Conservation (phyloP, 2,797 vertebrate genomes). For the Columba guinea region DNA sequence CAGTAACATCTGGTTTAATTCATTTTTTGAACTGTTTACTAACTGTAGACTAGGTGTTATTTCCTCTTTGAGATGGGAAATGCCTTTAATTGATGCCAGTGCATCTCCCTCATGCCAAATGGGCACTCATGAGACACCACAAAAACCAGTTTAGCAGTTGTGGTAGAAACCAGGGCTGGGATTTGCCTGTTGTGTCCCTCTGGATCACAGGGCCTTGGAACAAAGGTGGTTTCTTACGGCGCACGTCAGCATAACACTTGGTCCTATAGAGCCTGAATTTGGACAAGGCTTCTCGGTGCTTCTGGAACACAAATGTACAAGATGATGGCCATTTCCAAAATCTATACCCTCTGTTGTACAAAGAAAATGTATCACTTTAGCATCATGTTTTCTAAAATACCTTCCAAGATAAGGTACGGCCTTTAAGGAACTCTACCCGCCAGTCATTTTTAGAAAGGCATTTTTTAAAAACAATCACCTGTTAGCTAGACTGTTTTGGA, state of each 20-base stretch:
- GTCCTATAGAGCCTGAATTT: not conserved
- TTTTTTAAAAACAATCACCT: not conserved
- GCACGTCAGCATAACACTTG: not conserved
- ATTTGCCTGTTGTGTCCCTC: not conserved
- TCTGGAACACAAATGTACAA: not conserved
- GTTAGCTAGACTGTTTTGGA: not conserved
- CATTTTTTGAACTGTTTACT: constrained; percentile 58
- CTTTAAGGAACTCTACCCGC: not conserved
- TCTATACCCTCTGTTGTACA: not conserved
- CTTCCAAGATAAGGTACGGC: not conserved
- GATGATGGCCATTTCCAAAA: not conserved
- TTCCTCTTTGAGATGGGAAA: constrained; percentile 47
- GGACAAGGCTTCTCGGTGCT: not conserved
- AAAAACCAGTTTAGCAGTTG: not conserved
- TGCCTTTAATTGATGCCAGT: not conserved
- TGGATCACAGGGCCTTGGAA: not conserved
- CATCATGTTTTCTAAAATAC: not conserved
- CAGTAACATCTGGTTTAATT: constrained; percentile 50
- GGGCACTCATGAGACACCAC: not conserved
- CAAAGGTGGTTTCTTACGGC: not conserved
- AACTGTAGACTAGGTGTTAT: constrained; percentile 54
- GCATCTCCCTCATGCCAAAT: not conserved
- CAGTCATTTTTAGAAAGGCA: not conserved
- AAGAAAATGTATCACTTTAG: not conserved
- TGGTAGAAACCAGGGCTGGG: not conserved